These are phyloP conservation scores for Drosophila hydei DNA, from an alignment of 1,140 invertebrate species.

Conservation along the genomic window DNA sequence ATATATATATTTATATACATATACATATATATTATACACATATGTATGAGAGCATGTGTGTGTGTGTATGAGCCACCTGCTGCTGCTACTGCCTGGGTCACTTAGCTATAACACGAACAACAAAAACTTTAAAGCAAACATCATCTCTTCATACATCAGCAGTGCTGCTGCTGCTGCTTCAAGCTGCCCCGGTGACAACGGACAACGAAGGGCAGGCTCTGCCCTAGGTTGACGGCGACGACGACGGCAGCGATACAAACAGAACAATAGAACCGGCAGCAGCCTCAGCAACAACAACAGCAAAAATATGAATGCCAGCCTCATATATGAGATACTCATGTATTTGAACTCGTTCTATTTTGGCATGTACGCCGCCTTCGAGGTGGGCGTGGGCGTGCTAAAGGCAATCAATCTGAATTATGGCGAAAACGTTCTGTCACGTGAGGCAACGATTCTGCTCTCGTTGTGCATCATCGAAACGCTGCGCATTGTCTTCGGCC, in stretches of 20 bases:
- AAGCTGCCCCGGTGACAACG: conserved; percentile 70
- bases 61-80: conserved; percentile 65
- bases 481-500: conserved; percentile 90
- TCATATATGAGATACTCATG: conserved; percentile 91
- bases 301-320: conserved; percentile 86
- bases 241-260: conserved; percentile 15
- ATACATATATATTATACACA: not conserved
- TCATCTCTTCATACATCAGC: conserved; percentile 12
- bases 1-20: no score
- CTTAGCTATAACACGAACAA: conserved; percentile 11
- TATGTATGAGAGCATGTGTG: conserved; percentile 33
- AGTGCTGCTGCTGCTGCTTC: conserved; percentile 49
- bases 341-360: conserved; percentile 94
- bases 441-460: conserved; percentile 91
- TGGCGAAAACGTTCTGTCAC: conserved; percentile 88
- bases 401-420: conserved; percentile 91
- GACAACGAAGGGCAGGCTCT: conserved; percentile 38
- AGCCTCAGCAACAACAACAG: conserved; percentile 22
- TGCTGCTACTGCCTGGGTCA: conserved; percentile 50
- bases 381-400: conserved; percentile 90
- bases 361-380: conserved; percentile 91
- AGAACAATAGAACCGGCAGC: conserved; percentile 24
- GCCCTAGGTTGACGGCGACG: conserved; percentile 29
- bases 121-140: conserved; percentile 39
- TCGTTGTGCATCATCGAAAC: conserved; percentile 91